Percentiles rank a stretch among this genome's conserved stretches.
Conservation (phyloP, 2,888 invertebrate genomes). For the Atrina japonica region DNA sequence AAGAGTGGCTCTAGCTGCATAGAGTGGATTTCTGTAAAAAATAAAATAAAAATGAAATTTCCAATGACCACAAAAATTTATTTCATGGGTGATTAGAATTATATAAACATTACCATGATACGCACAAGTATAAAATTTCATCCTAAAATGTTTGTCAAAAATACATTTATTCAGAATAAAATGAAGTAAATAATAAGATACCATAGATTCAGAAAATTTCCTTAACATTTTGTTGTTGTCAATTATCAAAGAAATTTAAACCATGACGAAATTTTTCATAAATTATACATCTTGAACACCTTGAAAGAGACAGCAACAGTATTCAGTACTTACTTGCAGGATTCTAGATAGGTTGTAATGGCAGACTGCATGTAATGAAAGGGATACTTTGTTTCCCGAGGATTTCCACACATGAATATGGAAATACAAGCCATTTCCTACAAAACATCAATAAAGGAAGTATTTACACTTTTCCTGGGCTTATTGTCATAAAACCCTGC, state of each 20-base stretch:
- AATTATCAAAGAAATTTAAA: too few species aligned
- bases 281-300: too few species aligned
- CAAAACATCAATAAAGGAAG: constrained; percentile 35
- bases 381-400: constrained; percentile 81
- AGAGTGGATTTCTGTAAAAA: constrained; percentile 89
- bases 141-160: background rate
- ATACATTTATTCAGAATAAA: background rate
- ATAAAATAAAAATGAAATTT: background rate
- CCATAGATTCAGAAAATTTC: too few species aligned
- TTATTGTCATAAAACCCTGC: too few species aligned
- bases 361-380: constrained; percentile 94
- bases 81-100: too few species aligned
- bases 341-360: constrained; percentile 93
- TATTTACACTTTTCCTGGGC: too few species aligned
- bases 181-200: too few species aligned
- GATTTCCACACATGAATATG: constrained; percentile 88
- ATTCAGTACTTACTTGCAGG: constrained; percentile 83
- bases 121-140: background rate
- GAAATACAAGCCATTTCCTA: constrained; percentile 96
- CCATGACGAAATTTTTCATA: too few species aligned
- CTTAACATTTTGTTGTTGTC: too few species aligned
- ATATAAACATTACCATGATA: too few species aligned
- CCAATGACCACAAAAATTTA: background rate
- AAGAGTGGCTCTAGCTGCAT: constrained; percentile 94
- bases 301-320: too few species aligned